Conservation (phyloP, 2,888 invertebrate genomes). For the Allophyes oxyacanthae region DNA sequence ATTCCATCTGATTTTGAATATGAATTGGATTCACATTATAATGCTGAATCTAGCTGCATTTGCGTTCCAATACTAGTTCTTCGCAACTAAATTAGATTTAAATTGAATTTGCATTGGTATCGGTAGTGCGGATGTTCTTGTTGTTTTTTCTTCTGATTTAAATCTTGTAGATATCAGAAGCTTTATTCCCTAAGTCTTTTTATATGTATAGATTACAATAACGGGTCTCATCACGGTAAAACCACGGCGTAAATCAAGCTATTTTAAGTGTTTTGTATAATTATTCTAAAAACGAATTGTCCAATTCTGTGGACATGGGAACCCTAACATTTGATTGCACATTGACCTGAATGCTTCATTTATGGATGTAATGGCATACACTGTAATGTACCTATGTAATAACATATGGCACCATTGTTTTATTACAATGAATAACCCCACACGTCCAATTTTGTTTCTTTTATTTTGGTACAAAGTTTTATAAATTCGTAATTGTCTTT, state of each 20-base stretch:
- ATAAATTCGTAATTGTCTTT: conserved; percentile 14
- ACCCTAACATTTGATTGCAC: conserved; percentile 42
- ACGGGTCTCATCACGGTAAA: no score
- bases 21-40: not conserved
- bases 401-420: conserved; percentile 44
- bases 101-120: not conserved
- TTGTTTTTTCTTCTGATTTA: no score
- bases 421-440: conserved; percentile 40
- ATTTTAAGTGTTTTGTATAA: no score
- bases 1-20: no score
- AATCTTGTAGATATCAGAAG: not conserved
- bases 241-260: no score
- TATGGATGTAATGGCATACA: conserved; percentile 41
- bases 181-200: no score
- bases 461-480: conserved; percentile 18
- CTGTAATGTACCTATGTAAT: conserved; percentile 27
- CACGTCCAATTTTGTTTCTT: conserved; percentile 14
- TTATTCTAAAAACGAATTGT: not conserved
- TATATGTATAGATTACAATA: no score
- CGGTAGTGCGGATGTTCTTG: no score
- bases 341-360: conserved; percentile 49
- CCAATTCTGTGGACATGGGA: not conserved
- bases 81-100: conserved; percentile 8
- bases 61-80: not conserved
- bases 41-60: not conserved